Conservation (phyloP, 2,888 invertebrate genomes). For the Microctonus brassicae region DNA sequence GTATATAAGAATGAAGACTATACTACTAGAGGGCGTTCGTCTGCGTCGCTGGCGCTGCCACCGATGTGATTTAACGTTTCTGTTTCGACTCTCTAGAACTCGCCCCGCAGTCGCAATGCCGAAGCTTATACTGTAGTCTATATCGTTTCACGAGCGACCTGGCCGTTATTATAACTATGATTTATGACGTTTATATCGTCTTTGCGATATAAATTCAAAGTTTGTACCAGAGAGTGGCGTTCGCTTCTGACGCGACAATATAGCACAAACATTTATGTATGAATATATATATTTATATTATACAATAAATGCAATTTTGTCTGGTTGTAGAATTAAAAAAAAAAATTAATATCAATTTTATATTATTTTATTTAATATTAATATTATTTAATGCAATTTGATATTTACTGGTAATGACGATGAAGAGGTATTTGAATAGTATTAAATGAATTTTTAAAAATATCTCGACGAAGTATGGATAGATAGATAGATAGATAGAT, state of each 20-base stretch:
- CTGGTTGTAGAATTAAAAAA: no score
- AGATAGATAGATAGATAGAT: neutral
- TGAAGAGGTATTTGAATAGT: neutral
- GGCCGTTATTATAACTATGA: slow-evolving; percentile 61
- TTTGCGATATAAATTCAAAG: slow-evolving; percentile 64
- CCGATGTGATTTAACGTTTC: slow-evolving; percentile 55
- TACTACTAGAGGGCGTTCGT: slow-evolving; percentile 29
- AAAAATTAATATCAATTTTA: no score
- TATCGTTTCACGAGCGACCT: slow-evolving; percentile 35
- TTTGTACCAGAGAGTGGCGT: slow-evolving; percentile 49
- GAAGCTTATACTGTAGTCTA: slow-evolving; percentile 29
- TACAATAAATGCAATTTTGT: neutral
- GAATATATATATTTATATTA: neutral
- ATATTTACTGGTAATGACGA: neutral
- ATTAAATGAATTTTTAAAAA: neutral
- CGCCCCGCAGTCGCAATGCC: slow-evolving; percentile 39
- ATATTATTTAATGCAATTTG: neutral
- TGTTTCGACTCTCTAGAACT: slow-evolving; percentile 49
- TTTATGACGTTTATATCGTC: slow-evolving; percentile 63
- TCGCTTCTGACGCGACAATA: slow-evolving; percentile 4
- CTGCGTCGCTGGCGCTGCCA: slow-evolving; percentile 30
- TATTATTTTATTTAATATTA: no score
- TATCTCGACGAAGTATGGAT: neutral
- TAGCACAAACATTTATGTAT: neutral
- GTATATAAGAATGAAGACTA: neutral